A percentile compares a stretch with the other conserved stretches of the same genome.
These are phyloP conservation scores for Melangyna quadrimaculata DNA, from an alignment of 2,888 invertebrate species.

Conservation along the genomic window DNA sequence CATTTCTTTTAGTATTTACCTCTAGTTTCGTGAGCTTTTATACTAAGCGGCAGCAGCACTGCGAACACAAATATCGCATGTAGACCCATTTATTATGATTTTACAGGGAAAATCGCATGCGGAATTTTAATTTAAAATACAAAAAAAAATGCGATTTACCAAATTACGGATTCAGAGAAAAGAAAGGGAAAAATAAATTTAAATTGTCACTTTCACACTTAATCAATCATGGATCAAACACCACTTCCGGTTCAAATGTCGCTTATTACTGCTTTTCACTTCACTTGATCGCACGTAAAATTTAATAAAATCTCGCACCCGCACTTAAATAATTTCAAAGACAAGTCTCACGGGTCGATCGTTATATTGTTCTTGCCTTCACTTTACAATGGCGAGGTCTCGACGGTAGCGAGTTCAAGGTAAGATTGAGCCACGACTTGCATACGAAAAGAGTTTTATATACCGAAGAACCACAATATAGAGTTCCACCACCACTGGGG, in stretches of 20 bases:
- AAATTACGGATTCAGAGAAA: not conserved
- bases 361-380: conserved; percentile 10
- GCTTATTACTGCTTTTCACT: conserved; percentile 49
- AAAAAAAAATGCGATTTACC: not conserved
- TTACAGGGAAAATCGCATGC: conserved; percentile 33
- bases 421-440: conserved; percentile 80
- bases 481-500: not conserved
- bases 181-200: not conserved
- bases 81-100: conserved; percentile 25
- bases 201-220: conserved; percentile 60
- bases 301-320: conserved; percentile 7
- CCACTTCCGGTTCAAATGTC: conserved; percentile 52
- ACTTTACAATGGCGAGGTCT: conserved; percentile 38
- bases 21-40: conserved; percentile 47
- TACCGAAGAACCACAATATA: conserved; percentile 73
- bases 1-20: conserved; percentile 44
- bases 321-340: not conserved
- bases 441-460: conserved; percentile 81
- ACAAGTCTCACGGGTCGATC: conserved; percentile 24
- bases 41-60: conserved; percentile 33
- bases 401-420: conserved; percentile 80
- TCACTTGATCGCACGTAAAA: conserved; percentile 32
- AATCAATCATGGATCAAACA: conserved; percentile 19
- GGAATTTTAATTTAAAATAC: conserved; percentile 6
- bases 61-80: conserved; percentile 37